A percentile compares a stretch with the other conserved stretches of the same genome.
Conservation (phyloP, 1,140 invertebrate species). For the Drosophila busckii region DNA sequence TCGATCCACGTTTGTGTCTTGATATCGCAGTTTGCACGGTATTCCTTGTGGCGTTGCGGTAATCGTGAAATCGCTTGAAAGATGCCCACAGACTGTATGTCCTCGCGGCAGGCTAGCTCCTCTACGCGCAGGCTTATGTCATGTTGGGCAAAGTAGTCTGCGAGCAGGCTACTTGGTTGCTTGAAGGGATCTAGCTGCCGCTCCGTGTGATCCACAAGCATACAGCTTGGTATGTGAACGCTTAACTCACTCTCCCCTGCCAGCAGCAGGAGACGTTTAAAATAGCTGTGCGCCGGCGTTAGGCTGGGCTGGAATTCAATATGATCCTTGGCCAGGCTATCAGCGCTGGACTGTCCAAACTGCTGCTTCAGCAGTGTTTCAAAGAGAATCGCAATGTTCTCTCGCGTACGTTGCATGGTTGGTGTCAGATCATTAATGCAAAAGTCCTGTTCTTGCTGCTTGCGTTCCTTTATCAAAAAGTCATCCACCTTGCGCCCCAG, state of each 20-base stretch:
- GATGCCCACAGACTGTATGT: constrained; percentile 40
- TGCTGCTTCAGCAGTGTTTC: constrained; percentile 40
- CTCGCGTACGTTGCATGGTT: constrained; percentile 38
- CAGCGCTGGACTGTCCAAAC: constrained; percentile 30
- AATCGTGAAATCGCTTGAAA: constrained; percentile 12
- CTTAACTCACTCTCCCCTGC: constrained; percentile 9
- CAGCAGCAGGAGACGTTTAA: constrained; percentile 49
- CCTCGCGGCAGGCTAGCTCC: constrained; percentile 28
- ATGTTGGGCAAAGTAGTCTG: constrained; percentile 17
- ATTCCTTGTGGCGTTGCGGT: neutral
- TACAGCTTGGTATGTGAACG: constrained; percentile 46
- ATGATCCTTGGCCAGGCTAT: constrained; percentile 12
- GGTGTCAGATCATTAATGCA: constrained; percentile 9
- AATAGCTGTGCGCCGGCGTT: constrained; percentile 65
- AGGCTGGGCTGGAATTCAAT: constrained; percentile 62
- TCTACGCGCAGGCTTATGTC: constrained; percentile 22
- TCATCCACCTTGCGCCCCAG: constrained; percentile 37
- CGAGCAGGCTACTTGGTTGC: constrained; percentile 23
- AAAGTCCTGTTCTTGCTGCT: constrained; percentile 41
- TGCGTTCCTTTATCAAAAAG: constrained; percentile 38
- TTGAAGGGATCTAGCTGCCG: constrained; percentile 52
- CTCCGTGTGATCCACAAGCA: constrained; percentile 55
- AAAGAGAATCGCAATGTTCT: constrained; percentile 47
- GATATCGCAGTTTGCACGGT: constrained; percentile 45
- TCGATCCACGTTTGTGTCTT: constrained; percentile 31